These are phyloP conservation scores for Eulacestoma nigropectus DNA, from an alignment of 2,113 vertebrate species.

Conservation along the genomic window DNA sequence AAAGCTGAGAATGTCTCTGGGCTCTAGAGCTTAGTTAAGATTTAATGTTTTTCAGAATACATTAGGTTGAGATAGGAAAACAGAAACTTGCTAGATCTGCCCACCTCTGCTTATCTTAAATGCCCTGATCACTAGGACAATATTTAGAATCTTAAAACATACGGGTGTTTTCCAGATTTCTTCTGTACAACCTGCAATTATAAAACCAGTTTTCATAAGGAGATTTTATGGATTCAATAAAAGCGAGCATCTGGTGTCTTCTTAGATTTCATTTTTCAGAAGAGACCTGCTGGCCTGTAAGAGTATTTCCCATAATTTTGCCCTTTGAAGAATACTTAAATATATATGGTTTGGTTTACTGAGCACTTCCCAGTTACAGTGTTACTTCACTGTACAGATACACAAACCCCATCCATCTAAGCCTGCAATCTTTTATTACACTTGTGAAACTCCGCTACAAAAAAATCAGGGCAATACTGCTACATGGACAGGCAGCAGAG, in stretches of 20 bases:
- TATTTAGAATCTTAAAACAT: background rate
- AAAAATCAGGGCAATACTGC: background rate
- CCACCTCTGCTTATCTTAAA: background rate
- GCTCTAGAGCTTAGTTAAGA: background rate
- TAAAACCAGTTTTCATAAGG: background rate
- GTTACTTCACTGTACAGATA: background rate
- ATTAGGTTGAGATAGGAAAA: background rate
- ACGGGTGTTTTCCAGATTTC: background rate
- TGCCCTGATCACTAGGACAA: background rate
- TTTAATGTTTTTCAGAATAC: background rate
- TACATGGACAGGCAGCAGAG: background rate
- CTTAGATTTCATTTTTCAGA: slow-evolving; percentile 41
- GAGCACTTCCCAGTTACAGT: background rate
- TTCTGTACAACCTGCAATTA: background rate
- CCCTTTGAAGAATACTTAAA: background rate
- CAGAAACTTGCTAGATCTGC: background rate
- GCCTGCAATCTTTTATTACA: background rate
- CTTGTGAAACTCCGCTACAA: background rate
- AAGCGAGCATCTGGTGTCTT: background rate
- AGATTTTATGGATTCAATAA: background rate
- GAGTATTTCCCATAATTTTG: background rate
- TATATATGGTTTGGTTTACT: background rate
- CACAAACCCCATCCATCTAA: background rate
- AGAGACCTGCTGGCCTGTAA: background rate
- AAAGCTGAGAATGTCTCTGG: background rate